Conservation (phyloP, 2,113 vertebrate genomes). For the Pseudonaja textilis region DNA sequence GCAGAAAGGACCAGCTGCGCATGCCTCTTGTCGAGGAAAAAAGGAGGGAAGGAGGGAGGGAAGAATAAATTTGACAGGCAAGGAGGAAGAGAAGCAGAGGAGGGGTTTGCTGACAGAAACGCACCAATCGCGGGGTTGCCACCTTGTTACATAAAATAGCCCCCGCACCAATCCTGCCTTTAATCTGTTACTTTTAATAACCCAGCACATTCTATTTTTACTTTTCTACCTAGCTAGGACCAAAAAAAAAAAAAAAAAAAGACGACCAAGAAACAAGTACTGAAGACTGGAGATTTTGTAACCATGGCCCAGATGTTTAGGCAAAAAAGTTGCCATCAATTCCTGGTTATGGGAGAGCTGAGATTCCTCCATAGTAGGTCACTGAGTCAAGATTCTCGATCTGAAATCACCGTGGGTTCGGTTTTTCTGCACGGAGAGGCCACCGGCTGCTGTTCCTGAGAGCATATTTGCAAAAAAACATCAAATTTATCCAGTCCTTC, state of each 20-base stretch:
- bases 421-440: background rate
- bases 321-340: background rate
- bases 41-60: background rate
- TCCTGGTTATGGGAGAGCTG: background rate
- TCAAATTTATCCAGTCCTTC: background rate
- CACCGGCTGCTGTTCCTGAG: background rate
- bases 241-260: too few relatives aligned
- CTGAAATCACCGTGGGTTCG: background rate
- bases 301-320: background rate
- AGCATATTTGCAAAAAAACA: background rate
- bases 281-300: background rate
- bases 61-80: background rate
- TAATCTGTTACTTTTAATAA: slow-evolving; percentile 21
- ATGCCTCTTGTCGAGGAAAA: background rate
- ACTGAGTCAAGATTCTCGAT: background rate
- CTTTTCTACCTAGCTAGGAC: background rate
- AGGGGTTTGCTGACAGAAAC: background rate
- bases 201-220: slow-evolving; percentile 6
- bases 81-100: background rate
- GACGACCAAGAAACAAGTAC: background rate
- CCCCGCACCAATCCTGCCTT: background rate
- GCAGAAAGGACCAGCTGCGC: too few relatives aligned
- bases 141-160: slow-evolving; percentile 6
- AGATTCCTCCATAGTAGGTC: background rate
- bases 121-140: background rate